phyloP scores from a whole-genome alignment of 2,888 invertebrate species.

The Tricholauxania praeusta region DNA sequence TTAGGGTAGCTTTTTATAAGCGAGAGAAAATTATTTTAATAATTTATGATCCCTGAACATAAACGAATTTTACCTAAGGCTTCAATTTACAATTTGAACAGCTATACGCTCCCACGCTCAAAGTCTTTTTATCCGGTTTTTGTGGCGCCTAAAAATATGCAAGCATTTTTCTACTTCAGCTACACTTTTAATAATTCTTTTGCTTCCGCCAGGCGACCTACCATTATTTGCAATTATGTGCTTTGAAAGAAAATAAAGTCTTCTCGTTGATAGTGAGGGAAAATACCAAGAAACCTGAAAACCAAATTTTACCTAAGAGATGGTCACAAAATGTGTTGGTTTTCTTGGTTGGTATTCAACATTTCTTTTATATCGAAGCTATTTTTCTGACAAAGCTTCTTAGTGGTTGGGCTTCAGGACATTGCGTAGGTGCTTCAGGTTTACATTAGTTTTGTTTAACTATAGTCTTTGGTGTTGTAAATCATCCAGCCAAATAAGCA shows the following conservation, averaged over 20 bases:
- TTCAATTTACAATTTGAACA: constrained; percentile 8
- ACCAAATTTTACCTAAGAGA: too few relatives aligned
- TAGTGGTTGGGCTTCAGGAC: too few relatives aligned
- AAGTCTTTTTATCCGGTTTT: not conserved
- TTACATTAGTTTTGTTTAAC: too few relatives aligned
- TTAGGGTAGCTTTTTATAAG: not conserved
- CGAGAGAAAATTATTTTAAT: constrained; percentile 32
- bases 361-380: too few relatives aligned
- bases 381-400: too few relatives aligned
- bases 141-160: not conserved
- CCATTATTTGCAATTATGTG: constrained; percentile 27
- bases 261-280: too few relatives aligned
- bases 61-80: constrained; percentile 7
- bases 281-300: too few relatives aligned
- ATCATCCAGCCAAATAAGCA: too few relatives aligned
- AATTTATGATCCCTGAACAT: constrained; percentile 29
- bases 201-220: not conserved
- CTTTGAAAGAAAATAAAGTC: not conserved
- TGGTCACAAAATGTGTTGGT: too few relatives aligned
- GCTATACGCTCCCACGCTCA: not conserved
- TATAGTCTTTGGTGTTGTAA: too few relatives aligned
- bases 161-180: not conserved
- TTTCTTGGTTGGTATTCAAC: too few relatives aligned
- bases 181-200: constrained; percentile 6
- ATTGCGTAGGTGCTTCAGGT: too few relatives aligned